Conservation (phyloP, 2,888 invertebrate genomes). For the Formica aserva region DNA sequence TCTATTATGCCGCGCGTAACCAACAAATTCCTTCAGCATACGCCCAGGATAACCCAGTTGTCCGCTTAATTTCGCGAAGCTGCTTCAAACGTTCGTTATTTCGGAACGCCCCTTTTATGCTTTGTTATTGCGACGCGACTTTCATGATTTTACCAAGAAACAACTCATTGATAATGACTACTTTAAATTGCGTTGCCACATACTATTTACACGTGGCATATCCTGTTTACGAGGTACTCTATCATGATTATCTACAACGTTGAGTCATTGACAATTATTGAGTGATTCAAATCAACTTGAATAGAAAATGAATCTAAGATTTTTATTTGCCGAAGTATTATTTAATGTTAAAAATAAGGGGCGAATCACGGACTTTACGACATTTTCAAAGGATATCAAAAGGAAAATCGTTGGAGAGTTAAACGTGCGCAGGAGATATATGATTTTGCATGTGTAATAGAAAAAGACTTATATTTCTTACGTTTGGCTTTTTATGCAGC, state of each 20-base stretch:
- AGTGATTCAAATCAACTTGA: neutral
- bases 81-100: slow-evolving; percentile 46
- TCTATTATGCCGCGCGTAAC: slow-evolving; percentile 31
- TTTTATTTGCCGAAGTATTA: neutral
- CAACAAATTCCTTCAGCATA: slow-evolving; percentile 45
- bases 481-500: neutral
- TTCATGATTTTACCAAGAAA: neutral
- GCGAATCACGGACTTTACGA: neutral
- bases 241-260: neutral
- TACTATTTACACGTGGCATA: neutral
- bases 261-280: neutral
- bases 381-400: neutral
- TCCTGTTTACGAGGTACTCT: neutral
- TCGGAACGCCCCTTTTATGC: slow-evolving; percentile 40
- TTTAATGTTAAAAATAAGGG: neutral
- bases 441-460: neutral
- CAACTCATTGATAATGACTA: slow-evolving; percentile 12
- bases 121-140: neutral
- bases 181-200: neutral
- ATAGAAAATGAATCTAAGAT: neutral
- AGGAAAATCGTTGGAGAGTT: neutral
- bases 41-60: slow-evolving; percentile 63
- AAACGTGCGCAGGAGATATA: neutral
- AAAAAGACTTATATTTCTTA: neutral
- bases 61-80: slow-evolving; percentile 53